Conservation (phyloP, 1,140 invertebrate species). For the Berghia stephanieae region DNA sequence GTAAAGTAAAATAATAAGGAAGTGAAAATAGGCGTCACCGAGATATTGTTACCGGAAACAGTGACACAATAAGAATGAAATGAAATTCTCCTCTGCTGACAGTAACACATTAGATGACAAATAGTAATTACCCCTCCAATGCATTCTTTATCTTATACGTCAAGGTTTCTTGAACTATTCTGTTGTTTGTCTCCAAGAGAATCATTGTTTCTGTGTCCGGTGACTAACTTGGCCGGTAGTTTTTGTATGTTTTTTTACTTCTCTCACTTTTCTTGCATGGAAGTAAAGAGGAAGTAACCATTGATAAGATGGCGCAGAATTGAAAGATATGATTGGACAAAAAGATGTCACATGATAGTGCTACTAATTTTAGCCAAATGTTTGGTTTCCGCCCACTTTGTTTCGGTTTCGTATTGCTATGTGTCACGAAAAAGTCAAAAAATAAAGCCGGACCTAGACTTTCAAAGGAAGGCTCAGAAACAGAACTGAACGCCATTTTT, state of each 20-base stretch:
- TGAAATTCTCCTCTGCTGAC: no score
- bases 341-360: constrained; percentile 20
- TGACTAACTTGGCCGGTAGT: neutral
- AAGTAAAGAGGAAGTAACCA: constrained; percentile 20
- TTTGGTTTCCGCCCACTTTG: neutral
- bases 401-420: neutral
- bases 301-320: constrained; percentile 24
- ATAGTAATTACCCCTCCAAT: constrained; percentile 85
- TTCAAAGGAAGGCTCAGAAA: no score
- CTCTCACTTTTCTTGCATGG: neutral
- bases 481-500: no score
- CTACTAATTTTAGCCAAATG: neutral
- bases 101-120: no score
- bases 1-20: constrained; percentile 11
- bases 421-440: no score
- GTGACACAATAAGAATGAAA: neutral
- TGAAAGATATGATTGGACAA: constrained; percentile 8
- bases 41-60: neutral
- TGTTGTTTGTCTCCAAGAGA: constrained; percentile 98
- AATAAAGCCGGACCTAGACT: no score
- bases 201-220: constrained; percentile 80
- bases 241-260: no score
- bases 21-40: constrained; percentile 31
- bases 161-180: constrained; percentile 95
- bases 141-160: constrained; percentile 95